These are phyloP conservation scores for Corvus hawaiiensis DNA, from an alignment of 2,113 vertebrate genomes.

Conservation along the genomic window DNA sequence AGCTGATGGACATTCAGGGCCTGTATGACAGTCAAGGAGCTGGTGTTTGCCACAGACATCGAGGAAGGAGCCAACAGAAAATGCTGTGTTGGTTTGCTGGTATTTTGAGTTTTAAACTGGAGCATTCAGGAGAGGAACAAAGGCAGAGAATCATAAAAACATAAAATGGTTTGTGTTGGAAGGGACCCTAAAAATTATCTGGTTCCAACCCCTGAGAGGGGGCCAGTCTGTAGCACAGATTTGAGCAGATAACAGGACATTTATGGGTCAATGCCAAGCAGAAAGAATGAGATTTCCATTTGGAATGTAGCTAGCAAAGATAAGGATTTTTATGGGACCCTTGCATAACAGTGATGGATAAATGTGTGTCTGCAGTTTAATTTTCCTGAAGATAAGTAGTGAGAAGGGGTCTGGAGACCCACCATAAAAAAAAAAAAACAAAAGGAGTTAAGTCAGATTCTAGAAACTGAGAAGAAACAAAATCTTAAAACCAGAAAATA, in stretches of 20 bases:
- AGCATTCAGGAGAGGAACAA: background rate
- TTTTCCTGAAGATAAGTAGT: background rate
- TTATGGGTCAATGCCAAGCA: background rate
- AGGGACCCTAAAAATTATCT: background rate
- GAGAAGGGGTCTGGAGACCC: background rate
- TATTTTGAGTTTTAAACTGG: background rate
- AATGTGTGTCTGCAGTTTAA: background rate
- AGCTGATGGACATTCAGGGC: background rate
- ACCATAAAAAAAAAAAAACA: background rate
- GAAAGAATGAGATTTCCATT: background rate
- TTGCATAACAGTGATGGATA: background rate
- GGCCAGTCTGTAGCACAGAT: background rate
- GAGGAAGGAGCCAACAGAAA: background rate
- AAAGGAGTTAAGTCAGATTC: background rate
- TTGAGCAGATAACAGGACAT: background rate
- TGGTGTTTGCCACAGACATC: background rate
- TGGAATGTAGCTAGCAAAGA: background rate
- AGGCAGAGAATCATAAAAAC: background rate
- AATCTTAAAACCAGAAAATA: rapidly evolving
- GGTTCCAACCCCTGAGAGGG: background rate
- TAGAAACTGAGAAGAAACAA: background rate
- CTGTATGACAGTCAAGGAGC: background rate
- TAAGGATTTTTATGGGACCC: background rate
- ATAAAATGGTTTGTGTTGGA: background rate
- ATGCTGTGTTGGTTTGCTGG: background rate